phyloP scores from a whole-genome alignment of 2,888 invertebrate genomes.

The Alitta virens region DNA sequence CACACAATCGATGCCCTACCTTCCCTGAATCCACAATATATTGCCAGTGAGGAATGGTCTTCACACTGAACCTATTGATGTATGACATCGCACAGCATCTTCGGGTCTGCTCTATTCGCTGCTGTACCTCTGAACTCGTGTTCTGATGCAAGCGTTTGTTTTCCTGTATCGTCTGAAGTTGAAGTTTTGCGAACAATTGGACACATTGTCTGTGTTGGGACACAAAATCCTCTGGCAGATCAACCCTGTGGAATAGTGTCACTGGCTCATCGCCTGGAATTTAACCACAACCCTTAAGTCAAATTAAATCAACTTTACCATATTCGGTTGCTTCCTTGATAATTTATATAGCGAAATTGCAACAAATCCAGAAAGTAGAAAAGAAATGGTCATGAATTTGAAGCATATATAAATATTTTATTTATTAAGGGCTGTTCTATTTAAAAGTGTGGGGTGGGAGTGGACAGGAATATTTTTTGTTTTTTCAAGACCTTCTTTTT shows the following conservation, averaged over 20 bases:
- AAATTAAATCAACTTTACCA: not conserved
- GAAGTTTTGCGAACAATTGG: conserved; percentile 9
- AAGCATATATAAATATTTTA: not conserved
- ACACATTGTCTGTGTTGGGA: conserved; percentile 14
- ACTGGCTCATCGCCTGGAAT: not conserved
- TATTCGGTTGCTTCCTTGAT: too few relatives aligned
- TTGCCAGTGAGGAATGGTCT: not conserved
- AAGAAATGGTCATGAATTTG: not conserved
- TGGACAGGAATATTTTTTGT: too few relatives aligned
- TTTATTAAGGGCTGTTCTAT: too few relatives aligned
- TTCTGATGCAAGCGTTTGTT: conserved; percentile 11
- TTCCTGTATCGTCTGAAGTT: conserved; percentile 20
- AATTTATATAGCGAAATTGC: too few relatives aligned
- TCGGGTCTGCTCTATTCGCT: not conserved
- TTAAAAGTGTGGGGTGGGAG: too few relatives aligned
- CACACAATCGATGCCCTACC: not conserved
- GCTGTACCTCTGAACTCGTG: not conserved
- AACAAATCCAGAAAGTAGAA: not conserved
- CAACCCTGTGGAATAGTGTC: not conserved
- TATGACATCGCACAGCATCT: conserved; percentile 8
- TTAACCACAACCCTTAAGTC: not conserved
- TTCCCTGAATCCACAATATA: conserved; percentile 1
- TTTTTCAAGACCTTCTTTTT: too few relatives aligned
- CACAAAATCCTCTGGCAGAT: conserved; percentile 12
- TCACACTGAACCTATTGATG: conserved; percentile 1